Evolutionary conservation across 1,140 invertebrate genomes (phyloP), one percentile per base, ranked within the genome.

Genomic region (Leptinotarsa lineolata): DNA sequence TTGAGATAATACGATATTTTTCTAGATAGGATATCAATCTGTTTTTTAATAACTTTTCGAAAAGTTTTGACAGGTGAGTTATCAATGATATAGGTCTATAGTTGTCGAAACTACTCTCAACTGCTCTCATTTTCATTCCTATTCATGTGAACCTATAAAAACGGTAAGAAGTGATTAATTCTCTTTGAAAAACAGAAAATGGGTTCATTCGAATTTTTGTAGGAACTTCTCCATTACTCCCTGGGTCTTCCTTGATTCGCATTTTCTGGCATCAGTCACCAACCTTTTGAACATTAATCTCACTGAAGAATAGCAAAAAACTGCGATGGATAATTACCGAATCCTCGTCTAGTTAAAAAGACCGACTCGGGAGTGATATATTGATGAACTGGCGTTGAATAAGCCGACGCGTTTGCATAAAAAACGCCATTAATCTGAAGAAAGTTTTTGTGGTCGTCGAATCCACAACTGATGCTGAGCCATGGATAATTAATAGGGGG

Each of bases 291-390:
- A 18, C 48, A 54, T 54, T 5, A 16, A 54, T 54, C 48, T 54
- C 16, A 54, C 16, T 15, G 13, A 18, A 54, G 48, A 54, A 54
- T 8, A 54, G 6, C 16, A 54, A 54, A 54, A 54, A 54, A 54
- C 48, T 54, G 48, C 48, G 48, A 54, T 18, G 48, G 48, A 18
- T 54, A 54, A 54, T 54, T 54, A 54, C 48, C 16, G 48, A 54
- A 54, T 54, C 48, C 48, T 54, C 48, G 16, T 54, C 48, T 54
- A 54, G 48, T 54, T 54, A 54, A 16, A 54, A 54, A 54, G 48
- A n/a, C 48, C 16, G 48, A 54, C 48, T 16, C 15, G 48, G 13
- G 15, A 54, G 48, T 54, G 48, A 54, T 54, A 54, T 54, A 54
- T 54, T 16, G 48, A 54, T 54, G 48, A 54, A 54, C 48, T 18